phyloP scores from a whole-genome alignment of 1,140 invertebrate genomes.

The Drosophila mojavensis region DNA sequence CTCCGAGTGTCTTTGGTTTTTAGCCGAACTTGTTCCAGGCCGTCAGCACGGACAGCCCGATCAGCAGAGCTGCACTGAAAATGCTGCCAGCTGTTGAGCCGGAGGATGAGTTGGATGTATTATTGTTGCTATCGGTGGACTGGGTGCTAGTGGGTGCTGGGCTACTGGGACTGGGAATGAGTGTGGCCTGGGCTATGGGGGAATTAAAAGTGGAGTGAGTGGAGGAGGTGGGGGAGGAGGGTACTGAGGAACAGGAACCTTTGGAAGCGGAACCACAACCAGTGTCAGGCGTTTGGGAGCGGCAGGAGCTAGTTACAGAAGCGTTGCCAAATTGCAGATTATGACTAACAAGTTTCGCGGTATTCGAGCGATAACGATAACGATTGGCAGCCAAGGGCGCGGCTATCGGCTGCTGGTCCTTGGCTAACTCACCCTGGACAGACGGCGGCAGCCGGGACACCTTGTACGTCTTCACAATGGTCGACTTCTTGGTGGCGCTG shows the following conservation, averaged over 20 bases:
- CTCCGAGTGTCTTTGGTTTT: not conserved
- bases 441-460: constrained; percentile 75
- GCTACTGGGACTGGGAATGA: not conserved
- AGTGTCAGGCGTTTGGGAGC: constrained; percentile 33
- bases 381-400: constrained; percentile 23
- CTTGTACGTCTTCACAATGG: constrained; percentile 79
- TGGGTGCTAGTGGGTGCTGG: constrained; percentile 7
- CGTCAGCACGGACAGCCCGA: constrained; percentile 72
- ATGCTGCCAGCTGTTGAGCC: constrained; percentile 57
- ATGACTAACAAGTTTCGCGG: constrained; percentile 69
- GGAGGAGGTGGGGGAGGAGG: not conserved
- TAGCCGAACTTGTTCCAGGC: constrained; percentile 75
- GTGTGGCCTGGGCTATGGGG: not conserved
- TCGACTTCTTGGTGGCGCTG: constrained; percentile 75
- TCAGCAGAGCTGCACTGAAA: constrained; percentile 67
- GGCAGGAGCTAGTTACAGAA: constrained; percentile 66
- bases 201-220: constrained; percentile 1
- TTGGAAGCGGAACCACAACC: constrained; percentile 65
- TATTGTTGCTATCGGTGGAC: constrained; percentile 30
- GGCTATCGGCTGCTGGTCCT: constrained; percentile 16
- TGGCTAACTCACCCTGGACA: constrained; percentile 73
- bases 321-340: constrained; percentile 64
- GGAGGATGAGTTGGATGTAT: constrained; percentile 5
- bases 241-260: constrained; percentile 27
- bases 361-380: constrained; percentile 72